These are phyloP conservation scores for Parthenolecanium corni DNA, from an alignment of 2,888 invertebrate species.

Conservation along the genomic window DNA sequence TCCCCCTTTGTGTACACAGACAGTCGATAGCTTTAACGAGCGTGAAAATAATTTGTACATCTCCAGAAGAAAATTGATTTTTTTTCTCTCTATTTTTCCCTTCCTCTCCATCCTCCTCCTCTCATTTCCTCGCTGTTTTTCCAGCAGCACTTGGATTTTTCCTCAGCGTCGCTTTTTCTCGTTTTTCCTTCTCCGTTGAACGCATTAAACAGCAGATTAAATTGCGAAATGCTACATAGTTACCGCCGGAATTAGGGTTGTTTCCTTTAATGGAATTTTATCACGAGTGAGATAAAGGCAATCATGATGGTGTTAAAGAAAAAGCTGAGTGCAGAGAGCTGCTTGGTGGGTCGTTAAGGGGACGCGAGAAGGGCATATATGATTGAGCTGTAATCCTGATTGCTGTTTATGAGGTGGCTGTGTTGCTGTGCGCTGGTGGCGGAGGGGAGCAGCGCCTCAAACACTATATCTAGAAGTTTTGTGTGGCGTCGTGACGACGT, in stretches of 20 bases:
- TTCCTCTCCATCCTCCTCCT: background rate
- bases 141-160: background rate
- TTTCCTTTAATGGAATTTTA: constrained; percentile 26
- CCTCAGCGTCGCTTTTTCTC: background rate
- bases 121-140: background rate
- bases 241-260: constrained; percentile 22
- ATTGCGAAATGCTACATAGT: constrained; percentile 20
- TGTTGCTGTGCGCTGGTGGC: too few relatives aligned
- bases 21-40: background rate
- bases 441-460: background rate
- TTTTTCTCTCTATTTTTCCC: background rate
- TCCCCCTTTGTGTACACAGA: too few relatives aligned
- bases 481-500: too few relatives aligned
- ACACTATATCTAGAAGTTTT: background rate
- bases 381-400: constrained; percentile 29
- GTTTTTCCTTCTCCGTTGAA: background rate
- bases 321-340: constrained; percentile 1
- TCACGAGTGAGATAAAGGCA: constrained; percentile 24
- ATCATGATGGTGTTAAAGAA: constrained; percentile 26
- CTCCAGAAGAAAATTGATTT: constrained; percentile 14
- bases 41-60: constrained; percentile 2
- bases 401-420: constrained; percentile 15
- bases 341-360: background rate
- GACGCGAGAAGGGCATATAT: background rate
- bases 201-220: constrained; percentile 21